Percentiles rank a stretch among this genome's conserved stretches.
Conservation (phyloP, 53 echinoderm and acorn worm species). For the Astropecten irregularis region DNA sequence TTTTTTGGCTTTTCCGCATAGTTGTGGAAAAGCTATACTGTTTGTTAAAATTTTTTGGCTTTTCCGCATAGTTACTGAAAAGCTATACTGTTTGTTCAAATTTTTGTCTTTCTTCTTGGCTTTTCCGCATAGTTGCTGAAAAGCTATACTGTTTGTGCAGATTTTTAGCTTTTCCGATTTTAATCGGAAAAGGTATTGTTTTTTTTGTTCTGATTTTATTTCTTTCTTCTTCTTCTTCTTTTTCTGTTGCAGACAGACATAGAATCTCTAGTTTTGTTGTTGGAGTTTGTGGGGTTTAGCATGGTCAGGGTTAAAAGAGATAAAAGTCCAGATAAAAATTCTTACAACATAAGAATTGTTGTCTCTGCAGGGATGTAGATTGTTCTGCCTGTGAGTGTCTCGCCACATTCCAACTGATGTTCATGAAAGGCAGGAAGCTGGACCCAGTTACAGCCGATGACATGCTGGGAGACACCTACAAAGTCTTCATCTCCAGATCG, state of each 20-base stretch:
- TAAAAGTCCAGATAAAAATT: background rate
- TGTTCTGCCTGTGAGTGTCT: background rate
- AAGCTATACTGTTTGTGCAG: background rate
- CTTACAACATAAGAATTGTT: background rate
- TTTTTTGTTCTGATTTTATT: too few species aligned
- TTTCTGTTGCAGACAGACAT: too few species aligned
- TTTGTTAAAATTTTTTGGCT: too few species aligned
- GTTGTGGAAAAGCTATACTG: too few species aligned
- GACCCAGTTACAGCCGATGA: background rate
- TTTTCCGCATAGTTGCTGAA: too few species aligned
- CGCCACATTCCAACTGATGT: background rate
- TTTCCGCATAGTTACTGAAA: background rate
- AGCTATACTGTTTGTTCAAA: background rate
- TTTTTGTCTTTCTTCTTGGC: background rate
- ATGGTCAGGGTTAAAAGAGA: background rate
- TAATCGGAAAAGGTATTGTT: too few species aligned
- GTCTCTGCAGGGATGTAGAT: background rate
- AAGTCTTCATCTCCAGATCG: background rate
- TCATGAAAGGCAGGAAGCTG: constrained; percentile 3
- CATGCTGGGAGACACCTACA: background rate
- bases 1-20: too few species aligned
- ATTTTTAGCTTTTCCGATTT: background rate
- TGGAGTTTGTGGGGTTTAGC: too few species aligned
- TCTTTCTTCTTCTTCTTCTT: too few species aligned
- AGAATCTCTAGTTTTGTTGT: too few species aligned